A percentile compares a stretch with the other conserved stretches of the same genome.
Conservation (phyloP, 2,113 vertebrate genomes). For the Strigops habroptila region DNA sequence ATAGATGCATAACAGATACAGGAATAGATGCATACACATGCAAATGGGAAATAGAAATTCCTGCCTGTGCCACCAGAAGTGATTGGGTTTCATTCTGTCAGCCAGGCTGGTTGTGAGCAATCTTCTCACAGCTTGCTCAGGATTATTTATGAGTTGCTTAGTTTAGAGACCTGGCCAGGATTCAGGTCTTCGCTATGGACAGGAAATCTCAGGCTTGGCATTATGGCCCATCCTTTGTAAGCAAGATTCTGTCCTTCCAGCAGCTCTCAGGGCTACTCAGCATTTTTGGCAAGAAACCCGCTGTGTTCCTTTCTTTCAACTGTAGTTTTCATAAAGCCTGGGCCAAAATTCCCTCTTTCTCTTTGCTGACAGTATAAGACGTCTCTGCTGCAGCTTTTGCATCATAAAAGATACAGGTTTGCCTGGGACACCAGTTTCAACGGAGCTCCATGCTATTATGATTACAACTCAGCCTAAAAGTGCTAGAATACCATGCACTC, state of each 20-base stretch:
- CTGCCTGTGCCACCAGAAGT: constrained; percentile 22
- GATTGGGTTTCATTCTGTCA: constrained; percentile 7
- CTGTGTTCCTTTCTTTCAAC: constrained; percentile 19
- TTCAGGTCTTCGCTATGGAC: constrained; percentile 28
- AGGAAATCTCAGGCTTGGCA: constrained; percentile 58
- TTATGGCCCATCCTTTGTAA: constrained; percentile 38
- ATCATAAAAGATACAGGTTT: background rate
- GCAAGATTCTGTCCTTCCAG: constrained; percentile 38
- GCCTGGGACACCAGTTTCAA: background rate
- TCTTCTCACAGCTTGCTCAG: constrained; percentile 48
- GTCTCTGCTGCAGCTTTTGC: background rate
- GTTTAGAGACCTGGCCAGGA: constrained; percentile 47
- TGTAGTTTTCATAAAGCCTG: background rate
- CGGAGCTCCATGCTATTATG: background rate
- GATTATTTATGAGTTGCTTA: constrained; percentile 61
- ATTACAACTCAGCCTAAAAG: background rate
- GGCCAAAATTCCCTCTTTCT: background rate
- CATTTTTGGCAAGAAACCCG: constrained; percentile 26
- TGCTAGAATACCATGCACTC: background rate
- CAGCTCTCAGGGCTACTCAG: background rate
- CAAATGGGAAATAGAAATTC: background rate
- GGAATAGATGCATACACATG: background rate
- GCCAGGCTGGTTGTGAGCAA: constrained; percentile 37
- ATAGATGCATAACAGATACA: background rate
- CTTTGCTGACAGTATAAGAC: background rate